Conservation (phyloP, 2,797 vertebrate species). For the Urophycis tenuis region DNA sequence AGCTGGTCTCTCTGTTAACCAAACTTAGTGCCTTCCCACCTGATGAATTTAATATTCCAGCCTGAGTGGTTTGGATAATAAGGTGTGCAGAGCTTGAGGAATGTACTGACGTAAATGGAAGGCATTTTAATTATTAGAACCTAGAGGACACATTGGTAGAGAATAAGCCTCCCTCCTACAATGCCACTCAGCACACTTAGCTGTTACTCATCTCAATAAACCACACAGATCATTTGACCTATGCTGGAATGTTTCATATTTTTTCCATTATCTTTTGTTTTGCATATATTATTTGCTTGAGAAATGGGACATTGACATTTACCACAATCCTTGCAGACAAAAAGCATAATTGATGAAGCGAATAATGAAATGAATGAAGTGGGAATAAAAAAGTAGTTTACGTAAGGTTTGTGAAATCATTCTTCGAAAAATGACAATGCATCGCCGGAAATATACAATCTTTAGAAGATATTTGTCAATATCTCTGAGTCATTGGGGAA, state of each 20-base stretch:
- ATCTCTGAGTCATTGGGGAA: not conserved
- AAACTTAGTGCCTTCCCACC: not conserved
- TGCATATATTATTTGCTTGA: not conserved
- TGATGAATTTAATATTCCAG: not conserved
- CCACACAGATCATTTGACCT: not conserved
- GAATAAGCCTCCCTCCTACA: not conserved
- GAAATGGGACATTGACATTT: not conserved
- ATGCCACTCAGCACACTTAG: not conserved
- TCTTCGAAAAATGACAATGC: not conserved
- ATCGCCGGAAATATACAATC: not conserved
- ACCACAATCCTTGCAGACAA: not conserved
- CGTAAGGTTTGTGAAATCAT: not conserved
- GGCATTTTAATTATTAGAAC: not conserved
- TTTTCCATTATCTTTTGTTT: not conserved
- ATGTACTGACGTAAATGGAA: not conserved
- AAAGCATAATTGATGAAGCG: not conserved
- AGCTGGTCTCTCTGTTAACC: not conserved
- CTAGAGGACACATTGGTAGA: not conserved
- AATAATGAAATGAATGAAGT: not conserved
- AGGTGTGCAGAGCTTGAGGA: not conserved
- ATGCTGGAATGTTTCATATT: not conserved
- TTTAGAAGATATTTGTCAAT: not conserved
- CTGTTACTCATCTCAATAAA: not conserved
- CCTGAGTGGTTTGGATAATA: not conserved
- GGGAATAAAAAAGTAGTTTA: not conserved